phyloP scores from a whole-genome alignment of 1,140 invertebrate genomes.

The Heliconius eleuchia region DNA sequence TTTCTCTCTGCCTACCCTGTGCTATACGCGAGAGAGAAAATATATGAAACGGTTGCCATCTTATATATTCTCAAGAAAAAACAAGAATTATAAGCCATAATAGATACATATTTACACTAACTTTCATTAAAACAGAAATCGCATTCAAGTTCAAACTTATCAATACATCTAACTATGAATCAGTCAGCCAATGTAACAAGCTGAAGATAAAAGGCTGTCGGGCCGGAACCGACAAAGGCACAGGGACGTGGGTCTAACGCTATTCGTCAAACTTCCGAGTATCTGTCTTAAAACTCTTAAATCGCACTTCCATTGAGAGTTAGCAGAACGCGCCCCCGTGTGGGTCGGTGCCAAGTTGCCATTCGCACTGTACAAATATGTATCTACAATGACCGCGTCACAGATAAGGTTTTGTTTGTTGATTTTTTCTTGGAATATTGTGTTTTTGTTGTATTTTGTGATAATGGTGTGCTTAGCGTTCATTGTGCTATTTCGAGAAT shows the following conservation, averaged over 20 bases:
- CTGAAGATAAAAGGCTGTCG: background rate
- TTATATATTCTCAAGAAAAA: background rate
- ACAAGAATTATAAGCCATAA: background rate
- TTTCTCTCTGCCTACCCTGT: too few species aligned
- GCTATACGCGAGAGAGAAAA: too few species aligned
- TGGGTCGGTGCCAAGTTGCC: background rate
- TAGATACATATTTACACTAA: background rate
- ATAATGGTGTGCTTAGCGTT: background rate
- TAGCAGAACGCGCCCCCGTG: background rate
- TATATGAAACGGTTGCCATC: too few species aligned
- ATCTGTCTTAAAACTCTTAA: conserved; percentile 5
- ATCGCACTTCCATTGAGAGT: background rate
- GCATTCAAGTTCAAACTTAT: background rate
- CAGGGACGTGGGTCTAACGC: conserved; percentile 14
- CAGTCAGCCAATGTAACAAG: background rate
- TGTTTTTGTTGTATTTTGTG: background rate
- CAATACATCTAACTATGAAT: background rate
- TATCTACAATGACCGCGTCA: background rate
- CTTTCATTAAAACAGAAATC: background rate
- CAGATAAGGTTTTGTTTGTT: conserved; percentile 1
- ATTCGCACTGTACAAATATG: background rate
- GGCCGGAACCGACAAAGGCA: conserved; percentile 15
- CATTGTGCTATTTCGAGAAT: background rate
- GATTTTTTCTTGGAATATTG: background rate
- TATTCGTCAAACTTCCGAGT: conserved; percentile 17